A percentile compares a stretch with the other conserved stretches of the same genome.
Evolutionary conservation across 2,888 invertebrate species (phyloP).

Genomic region (Eumerus sabulonum): DNA sequence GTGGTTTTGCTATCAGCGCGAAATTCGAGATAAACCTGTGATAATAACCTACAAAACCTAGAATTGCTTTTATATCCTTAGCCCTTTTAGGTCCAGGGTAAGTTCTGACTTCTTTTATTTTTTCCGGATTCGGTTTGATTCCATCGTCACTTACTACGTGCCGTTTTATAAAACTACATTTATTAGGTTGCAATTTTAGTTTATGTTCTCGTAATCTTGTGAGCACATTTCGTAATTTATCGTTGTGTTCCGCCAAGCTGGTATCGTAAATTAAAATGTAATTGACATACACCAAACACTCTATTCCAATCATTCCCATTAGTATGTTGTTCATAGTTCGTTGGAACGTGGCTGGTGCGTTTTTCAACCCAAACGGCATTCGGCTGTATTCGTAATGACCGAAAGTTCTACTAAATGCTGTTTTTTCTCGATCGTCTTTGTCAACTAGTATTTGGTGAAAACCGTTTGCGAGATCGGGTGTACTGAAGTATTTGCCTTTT

Average conservation of each 20-base stretch:
- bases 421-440: no score
- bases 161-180: neutral
- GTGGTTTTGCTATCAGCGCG: no score
- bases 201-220: neutral
- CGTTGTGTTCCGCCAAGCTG: neutral
- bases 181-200: neutral
- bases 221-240: neutral
- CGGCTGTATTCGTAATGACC: no score
- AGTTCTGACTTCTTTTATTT: neutral
- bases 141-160: neutral
- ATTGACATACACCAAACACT: neutral
- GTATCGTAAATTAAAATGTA: neutral
- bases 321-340: no score
- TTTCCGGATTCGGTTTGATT: neutral
- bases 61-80: slow-evolving; percentile 3
- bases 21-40: no score
- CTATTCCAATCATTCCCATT: neutral
- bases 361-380: no score
- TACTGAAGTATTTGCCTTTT: no score
- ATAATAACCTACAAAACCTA: slow-evolving; percentile 13
- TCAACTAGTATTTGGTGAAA: no score
- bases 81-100: slow-evolving; percentile 1
- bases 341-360: no score
- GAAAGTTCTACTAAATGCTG: no score
- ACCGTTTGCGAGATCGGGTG: no score